These are phyloP conservation scores for Alviniconcha strummeri DNA, from an alignment of 2,888 invertebrate genomes.

Conservation along the genomic window DNA sequence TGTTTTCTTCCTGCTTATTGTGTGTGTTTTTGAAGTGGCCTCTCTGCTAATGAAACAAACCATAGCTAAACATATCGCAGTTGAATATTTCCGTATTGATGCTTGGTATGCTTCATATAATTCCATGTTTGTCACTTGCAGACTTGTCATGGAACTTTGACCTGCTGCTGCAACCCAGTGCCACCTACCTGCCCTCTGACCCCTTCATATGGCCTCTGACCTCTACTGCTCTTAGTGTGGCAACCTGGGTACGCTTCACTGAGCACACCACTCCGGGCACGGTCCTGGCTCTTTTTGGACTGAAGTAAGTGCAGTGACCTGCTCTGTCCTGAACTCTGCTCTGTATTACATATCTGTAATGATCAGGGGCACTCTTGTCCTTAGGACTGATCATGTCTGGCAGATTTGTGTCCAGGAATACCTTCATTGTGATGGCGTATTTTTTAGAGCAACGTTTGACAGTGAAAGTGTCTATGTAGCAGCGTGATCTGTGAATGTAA, in stretches of 20 bases:
- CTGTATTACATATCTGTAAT: neutral
- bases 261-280: conserved; percentile 39
- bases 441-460: too few species aligned
- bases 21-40: too few species aligned
- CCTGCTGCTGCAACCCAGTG: conserved; percentile 40
- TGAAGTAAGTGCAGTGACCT: conserved; percentile 30
- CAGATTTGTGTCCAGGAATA: neutral
- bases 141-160: conserved; percentile 51
- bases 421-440: too few species aligned
- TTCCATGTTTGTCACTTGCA: conserved; percentile 17
- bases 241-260: conserved; percentile 50
- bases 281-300: conserved; percentile 49
- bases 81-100: too few species aligned
- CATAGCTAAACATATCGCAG: too few species aligned
- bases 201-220: conserved; percentile 35
- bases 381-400: conserved; percentile 29
- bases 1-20: too few species aligned
- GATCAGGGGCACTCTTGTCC: neutral
- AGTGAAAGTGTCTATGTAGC: too few species aligned
- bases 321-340: neutral
- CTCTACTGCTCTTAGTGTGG: conserved; percentile 42
- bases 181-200: conserved; percentile 29
- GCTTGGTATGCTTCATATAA: too few species aligned
- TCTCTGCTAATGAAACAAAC: too few species aligned
- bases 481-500: too few species aligned